Conservation (phyloP, 2,888 invertebrate species). For the Luperina nickerlii region DNA sequence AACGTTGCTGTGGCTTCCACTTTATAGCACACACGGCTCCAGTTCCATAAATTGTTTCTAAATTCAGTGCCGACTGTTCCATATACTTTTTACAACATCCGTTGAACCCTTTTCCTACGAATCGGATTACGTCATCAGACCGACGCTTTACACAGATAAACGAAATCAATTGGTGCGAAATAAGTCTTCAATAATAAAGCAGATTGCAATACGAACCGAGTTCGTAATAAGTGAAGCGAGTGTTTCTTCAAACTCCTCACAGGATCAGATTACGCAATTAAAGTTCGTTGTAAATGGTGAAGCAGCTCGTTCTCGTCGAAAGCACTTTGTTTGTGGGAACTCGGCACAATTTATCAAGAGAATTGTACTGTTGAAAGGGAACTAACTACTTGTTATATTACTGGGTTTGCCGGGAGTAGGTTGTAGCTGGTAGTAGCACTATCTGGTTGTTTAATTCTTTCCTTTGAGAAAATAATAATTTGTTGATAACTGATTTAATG, state of each 20-base stretch:
- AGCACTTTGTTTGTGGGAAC: conserved; percentile 76
- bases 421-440: conserved; percentile 1
- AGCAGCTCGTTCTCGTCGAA: conserved; percentile 72
- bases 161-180: conserved; percentile 48
- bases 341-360: conserved; percentile 75
- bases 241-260: conserved; percentile 68
- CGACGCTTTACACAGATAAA: conserved; percentile 30
- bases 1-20: conserved; percentile 20
- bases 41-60: conserved; percentile 57
- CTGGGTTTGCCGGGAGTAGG: conserved; percentile 13
- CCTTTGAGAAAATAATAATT: conserved; percentile 45
- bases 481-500: conserved; percentile 36
- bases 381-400: conserved; percentile 54
- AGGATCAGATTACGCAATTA: conserved; percentile 80
- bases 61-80: conserved; percentile 51
- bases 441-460: conserved; percentile 36
- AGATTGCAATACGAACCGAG: conserved; percentile 50
- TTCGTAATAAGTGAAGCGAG: conserved; percentile 67
- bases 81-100: conserved; percentile 60
- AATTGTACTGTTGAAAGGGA: conserved; percentile 71
- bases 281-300: conserved; percentile 73
- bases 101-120: conserved; percentile 50
- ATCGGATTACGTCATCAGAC: conserved; percentile 48
- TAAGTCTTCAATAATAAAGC: conserved; percentile 51
- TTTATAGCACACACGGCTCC: conserved; percentile 26